Conservation (phyloP, 1,140 invertebrate species). For the Hesperophylax magnus region DNA sequence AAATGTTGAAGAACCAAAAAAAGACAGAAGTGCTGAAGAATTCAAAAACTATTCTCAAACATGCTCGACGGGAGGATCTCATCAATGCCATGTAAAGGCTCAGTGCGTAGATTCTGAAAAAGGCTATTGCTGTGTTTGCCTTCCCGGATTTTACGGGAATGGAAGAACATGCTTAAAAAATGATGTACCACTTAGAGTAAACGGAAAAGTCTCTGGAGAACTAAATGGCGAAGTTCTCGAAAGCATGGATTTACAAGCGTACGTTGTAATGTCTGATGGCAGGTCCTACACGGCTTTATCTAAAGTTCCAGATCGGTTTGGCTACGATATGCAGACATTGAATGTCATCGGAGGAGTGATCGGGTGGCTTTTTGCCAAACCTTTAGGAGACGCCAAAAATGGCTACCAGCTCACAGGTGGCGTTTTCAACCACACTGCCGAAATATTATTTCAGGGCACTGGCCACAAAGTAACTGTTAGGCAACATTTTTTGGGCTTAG, state of each 20-base stretch:
- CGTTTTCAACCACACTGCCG: slow-evolving; percentile 85
- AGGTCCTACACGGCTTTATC: slow-evolving; percentile 93
- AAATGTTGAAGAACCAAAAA: slow-evolving; percentile 76
- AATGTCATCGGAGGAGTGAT: slow-evolving; percentile 85
- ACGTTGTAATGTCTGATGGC: slow-evolving; percentile 90
- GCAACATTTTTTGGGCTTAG: slow-evolving; percentile 88
- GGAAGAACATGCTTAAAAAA: slow-evolving; percentile 89
- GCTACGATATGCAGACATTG: slow-evolving; percentile 84
- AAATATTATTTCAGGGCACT: slow-evolving; percentile 80
- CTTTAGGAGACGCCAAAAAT: slow-evolving; percentile 80
- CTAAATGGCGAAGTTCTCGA: slow-evolving; percentile 84
- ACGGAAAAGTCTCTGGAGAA: slow-evolving; percentile 85
- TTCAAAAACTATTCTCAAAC: slow-evolving; percentile 64
- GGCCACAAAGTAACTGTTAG: slow-evolving; percentile 80
- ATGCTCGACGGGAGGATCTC: slow-evolving; percentile 72
- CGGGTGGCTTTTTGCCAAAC: slow-evolving; percentile 93
- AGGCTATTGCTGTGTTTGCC: slow-evolving; percentile 93
- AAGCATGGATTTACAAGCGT: slow-evolving; percentile 91
- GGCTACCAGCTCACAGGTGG: slow-evolving; percentile 90
- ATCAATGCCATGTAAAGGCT: slow-evolving; percentile 85
- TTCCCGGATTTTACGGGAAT: slow-evolving; percentile 88
- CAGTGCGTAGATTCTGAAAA: slow-evolving; percentile 84
- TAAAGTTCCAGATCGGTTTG: slow-evolving; percentile 80
- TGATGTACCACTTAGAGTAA: slow-evolving; percentile 86
- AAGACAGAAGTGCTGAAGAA: slow-evolving; percentile 64